Base-by-base conservation (phyloP, 2,113 vertebrate genomes). In the Periophthalmus modestus region DNA sequence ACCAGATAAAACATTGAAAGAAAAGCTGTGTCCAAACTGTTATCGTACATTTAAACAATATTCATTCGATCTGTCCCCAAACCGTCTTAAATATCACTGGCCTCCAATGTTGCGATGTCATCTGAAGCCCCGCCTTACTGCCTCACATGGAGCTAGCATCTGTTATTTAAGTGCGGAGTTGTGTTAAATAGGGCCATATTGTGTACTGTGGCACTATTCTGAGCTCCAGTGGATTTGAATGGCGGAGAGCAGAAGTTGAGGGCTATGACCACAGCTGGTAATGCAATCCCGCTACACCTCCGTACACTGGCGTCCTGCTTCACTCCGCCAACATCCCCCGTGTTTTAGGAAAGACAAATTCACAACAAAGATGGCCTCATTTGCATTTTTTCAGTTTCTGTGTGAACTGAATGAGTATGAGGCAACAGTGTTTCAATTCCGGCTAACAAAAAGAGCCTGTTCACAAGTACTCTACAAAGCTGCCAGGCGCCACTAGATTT, bases 331-430 rank as follows among this genome's bases (percentile, higher is more conserved):
- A 65, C 62, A 43, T 65, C 34, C 62, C 7, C 62, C 34, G 62
- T 65, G 16, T 65, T 39, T 65, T 11, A 21, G 34, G 62, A 39
- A 65, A 65, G 62, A 43, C 62, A 43, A 65, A 65, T 65, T 65
- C 62, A 43, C 62, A 65, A 65, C 62, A 65, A 65, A 65, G 62
- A 39, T 65, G 62, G 33, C 34, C 62, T 43, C 34, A 65, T 65
- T 65, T 43, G 62, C 62, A 65, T 65, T 39, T 65, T 43, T 65
- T 39, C 62, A 65, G 34, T 65, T 65, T 43, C 7, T 65, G 62
- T 43, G 62, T 13, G 34, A 65, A 43, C 18, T 65, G 62, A 62
- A 62, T 18, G 59, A 65, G 33, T 43, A 65, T 65, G 62, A 65
- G 33, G 33, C 62, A 65, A 65, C 62, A 65, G 9, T 39, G 62